phyloP scores from a whole-genome alignment of 2,888 invertebrate genomes.

The Strigamia crassipes region DNA sequence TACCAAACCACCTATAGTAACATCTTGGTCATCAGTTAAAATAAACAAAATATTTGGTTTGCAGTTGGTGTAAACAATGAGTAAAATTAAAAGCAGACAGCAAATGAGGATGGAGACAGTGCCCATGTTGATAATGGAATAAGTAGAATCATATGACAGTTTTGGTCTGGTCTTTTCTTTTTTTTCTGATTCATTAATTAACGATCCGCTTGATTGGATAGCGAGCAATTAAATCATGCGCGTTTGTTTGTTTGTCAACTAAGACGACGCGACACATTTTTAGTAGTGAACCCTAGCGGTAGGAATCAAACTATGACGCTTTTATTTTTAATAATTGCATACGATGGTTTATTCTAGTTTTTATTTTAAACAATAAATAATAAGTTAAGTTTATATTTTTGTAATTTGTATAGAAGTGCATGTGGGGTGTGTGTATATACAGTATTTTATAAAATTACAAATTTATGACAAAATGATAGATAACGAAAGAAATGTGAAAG shows the following conservation, averaged over 20 bases:
- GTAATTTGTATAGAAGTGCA: too few relatives aligned
- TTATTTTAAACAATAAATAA: not conserved
- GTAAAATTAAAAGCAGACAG: not conserved
- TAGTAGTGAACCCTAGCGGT: not conserved
- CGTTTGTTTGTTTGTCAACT: not conserved
- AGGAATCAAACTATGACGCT: not conserved
- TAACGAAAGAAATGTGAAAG: not conserved
- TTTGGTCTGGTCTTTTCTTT: not conserved
- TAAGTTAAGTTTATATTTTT: too few relatives aligned
- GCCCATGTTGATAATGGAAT: not conserved
- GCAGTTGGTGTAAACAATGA: not conserved
- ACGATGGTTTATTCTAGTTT: not conserved
- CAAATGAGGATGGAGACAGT: not conserved
- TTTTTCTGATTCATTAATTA: not conserved
- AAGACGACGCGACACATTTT: not conserved
- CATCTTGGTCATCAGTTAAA: conserved; percentile 85
- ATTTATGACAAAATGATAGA: not conserved
- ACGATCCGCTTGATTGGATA: not conserved
- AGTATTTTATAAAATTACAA: not conserved
- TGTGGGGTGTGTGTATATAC: too few relatives aligned
- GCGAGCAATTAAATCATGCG: not conserved
- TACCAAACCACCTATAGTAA: conserved; percentile 76
- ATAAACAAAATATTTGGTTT: conserved; percentile 77
- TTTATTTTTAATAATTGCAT: not conserved
- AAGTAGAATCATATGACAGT: not conserved